These are phyloP conservation scores for Chelon labrosus DNA, from an alignment of 2,797 vertebrate species.

Conservation along the genomic window DNA sequence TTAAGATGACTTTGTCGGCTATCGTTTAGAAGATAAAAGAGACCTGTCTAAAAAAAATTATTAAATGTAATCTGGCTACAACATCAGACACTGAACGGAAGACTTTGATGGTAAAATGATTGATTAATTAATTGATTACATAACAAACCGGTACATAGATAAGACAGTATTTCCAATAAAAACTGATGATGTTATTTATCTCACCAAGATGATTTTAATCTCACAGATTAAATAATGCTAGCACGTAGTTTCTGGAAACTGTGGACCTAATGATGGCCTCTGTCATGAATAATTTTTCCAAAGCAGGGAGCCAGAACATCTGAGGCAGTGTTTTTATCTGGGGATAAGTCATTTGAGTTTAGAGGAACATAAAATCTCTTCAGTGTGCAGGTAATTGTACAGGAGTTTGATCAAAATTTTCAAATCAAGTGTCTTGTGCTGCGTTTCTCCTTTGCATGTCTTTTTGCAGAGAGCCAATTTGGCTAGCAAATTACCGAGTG, in stretches of 20 bases:
- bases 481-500: conserved; percentile 6
- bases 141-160: conserved; percentile 41
- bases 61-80: conserved; percentile 29
- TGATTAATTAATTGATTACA: conserved; percentile 63
- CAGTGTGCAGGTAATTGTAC: neutral
- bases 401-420: conserved; percentile 16
- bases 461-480: neutral
- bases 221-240: conserved; percentile 26
- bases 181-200: conserved; percentile 49
- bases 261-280: conserved; percentile 3
- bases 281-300: conserved; percentile 11
- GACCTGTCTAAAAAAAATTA: conserved; percentile 36
- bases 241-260: conserved; percentile 25
- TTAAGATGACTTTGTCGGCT: conserved; percentile 51
- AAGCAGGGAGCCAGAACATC: conserved; percentile 5
- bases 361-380: conserved; percentile 21
- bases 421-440: conserved; percentile 8
- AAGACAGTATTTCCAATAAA: conserved; percentile 40
- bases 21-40: conserved; percentile 41
- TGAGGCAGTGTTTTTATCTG: conserved; percentile 27
- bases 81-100: conserved; percentile 36
- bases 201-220: conserved; percentile 38
- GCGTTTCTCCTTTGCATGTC: conserved; percentile 9
- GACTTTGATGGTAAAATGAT: conserved; percentile 52
- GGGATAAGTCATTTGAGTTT: conserved; percentile 17